phyloP scores from a whole-genome alignment of 2,797 vertebrate genomes.

The Thripadectes ignobilis region DNA sequence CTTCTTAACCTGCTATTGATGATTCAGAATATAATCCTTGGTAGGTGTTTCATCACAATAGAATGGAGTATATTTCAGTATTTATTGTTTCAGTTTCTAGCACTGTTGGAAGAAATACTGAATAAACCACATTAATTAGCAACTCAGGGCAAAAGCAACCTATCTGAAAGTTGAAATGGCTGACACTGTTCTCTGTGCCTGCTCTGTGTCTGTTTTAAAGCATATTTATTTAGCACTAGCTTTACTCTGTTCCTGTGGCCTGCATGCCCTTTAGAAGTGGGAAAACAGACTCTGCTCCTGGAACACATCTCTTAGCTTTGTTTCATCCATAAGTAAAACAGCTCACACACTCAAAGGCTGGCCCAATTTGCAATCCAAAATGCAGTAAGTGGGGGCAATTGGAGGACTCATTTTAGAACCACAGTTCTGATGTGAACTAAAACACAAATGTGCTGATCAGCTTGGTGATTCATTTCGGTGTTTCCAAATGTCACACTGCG shows the following conservation, averaged over 20 bases:
- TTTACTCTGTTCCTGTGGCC: neutral
- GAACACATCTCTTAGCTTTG: neutral
- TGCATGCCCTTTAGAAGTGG: neutral
- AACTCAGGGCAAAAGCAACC: neutral
- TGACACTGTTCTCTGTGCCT: neutral
- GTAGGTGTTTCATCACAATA: neutral
- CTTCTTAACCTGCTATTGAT: neutral
- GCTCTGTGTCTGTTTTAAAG: neutral
- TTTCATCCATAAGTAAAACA: neutral
- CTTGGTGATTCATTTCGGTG: neutral
- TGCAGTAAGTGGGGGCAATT: neutral
- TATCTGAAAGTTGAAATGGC: neutral
- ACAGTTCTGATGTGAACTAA: neutral
- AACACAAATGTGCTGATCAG: neutral
- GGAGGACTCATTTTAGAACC: neutral
- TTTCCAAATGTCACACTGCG: conserved; percentile 1
- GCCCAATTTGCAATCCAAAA: conserved; percentile 21
- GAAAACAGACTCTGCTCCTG: neutral
- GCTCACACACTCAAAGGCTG: neutral
- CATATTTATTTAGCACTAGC: neutral
- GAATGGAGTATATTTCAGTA: neutral
- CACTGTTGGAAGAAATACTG: neutral
- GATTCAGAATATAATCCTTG: neutral
- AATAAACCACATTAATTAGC: neutral
- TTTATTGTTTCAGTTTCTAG: neutral